Evolutionary conservation across 1,140 invertebrate genomes (phyloP).

Genomic region (Archivesica marissinica): DNA sequence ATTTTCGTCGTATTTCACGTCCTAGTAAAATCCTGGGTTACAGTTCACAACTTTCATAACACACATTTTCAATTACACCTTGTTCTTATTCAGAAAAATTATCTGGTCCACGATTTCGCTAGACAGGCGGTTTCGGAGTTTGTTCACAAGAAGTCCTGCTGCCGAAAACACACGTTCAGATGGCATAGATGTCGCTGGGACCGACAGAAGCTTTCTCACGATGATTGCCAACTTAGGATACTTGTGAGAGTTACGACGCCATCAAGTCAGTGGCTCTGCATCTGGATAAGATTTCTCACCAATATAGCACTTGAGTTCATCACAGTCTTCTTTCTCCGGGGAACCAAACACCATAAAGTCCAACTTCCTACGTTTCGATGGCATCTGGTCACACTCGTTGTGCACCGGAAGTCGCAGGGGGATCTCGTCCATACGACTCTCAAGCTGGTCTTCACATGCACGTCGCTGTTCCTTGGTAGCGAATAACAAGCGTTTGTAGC

Average conservation of each 20-base stretch:
- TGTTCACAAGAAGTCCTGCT: slow-evolving; percentile 20
- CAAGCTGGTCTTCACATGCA: neutral
- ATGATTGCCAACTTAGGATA: slow-evolving; percentile 23
- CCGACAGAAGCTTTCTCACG: neutral
- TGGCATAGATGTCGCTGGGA: slow-evolving; percentile 43
- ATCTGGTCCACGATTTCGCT: slow-evolving; percentile 22
- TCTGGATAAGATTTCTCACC: neutral
- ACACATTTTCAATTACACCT: no score
- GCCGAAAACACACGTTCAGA: slow-evolving; percentile 12
- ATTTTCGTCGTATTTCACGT: no score
- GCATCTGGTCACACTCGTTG: slow-evolving; percentile 18
- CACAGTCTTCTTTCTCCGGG: neutral
- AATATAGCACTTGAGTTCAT: neutral
- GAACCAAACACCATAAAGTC: neutral
- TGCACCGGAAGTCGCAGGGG: slow-evolving; percentile 3
- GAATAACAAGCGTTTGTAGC: slow-evolving; percentile 25
- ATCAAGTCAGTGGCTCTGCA: slow-evolving; percentile 13
- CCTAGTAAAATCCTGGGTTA: no score
- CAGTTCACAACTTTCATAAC: no score
- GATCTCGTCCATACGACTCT: neutral
- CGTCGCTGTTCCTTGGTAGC: neutral
- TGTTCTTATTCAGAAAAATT: slow-evolving; percentile 18
- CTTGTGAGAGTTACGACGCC: slow-evolving; percentile 1
- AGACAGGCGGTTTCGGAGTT: slow-evolving; percentile 18
- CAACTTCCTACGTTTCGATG: slow-evolving; percentile 9